A percentile compares a stretch with the other conserved stretches of the same genome.
Conservation (phyloP, 2,888 invertebrate genomes). For the Parthenolecanium corni region DNA sequence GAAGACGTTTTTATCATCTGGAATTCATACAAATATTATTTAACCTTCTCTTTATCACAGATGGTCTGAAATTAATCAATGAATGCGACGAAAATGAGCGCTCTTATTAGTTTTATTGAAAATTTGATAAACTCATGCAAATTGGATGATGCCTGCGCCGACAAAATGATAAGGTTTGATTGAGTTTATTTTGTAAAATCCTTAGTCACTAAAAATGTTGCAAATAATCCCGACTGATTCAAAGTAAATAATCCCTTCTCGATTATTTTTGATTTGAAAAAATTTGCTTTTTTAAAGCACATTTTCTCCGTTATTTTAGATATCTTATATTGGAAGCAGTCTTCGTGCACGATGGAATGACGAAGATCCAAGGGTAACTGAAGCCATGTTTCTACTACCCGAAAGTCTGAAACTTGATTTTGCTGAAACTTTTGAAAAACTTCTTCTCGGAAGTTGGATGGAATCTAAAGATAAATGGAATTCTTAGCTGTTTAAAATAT, state of each 20-base stretch:
- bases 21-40: slow-evolving; percentile 26
- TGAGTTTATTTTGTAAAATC: too few species aligned
- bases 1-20: slow-evolving; percentile 21
- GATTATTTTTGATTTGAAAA: slow-evolving; percentile 49
- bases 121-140: slow-evolving; percentile 1
- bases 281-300: not conserved
- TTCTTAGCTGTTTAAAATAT: not conserved
- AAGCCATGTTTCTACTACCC: slow-evolving; percentile 39
- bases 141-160: slow-evolving; percentile 28
- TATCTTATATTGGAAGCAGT: slow-evolving; percentile 7
- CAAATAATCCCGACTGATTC: slow-evolving; percentile 47
- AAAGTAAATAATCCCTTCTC: slow-evolving; percentile 44
- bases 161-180: slow-evolving; percentile 24
- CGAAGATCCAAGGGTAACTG: slow-evolving; percentile 51
- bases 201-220: slow-evolving; percentile 55
- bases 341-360: slow-evolving; percentile 45
- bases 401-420: slow-evolving; percentile 10
- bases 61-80: slow-evolving; percentile 16
- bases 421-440: not conserved
- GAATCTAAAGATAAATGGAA: slow-evolving; percentile 1
- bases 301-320: not conserved
- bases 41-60: slow-evolving; percentile 28
- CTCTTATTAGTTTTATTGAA: slow-evolving; percentile 9
- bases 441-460: slow-evolving; percentile 14
- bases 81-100: slow-evolving; percentile 10